Evolutionary conservation across 2,113 vertebrate genomes (phyloP).

Genomic region (Microcebus ravelobensis): DNA sequence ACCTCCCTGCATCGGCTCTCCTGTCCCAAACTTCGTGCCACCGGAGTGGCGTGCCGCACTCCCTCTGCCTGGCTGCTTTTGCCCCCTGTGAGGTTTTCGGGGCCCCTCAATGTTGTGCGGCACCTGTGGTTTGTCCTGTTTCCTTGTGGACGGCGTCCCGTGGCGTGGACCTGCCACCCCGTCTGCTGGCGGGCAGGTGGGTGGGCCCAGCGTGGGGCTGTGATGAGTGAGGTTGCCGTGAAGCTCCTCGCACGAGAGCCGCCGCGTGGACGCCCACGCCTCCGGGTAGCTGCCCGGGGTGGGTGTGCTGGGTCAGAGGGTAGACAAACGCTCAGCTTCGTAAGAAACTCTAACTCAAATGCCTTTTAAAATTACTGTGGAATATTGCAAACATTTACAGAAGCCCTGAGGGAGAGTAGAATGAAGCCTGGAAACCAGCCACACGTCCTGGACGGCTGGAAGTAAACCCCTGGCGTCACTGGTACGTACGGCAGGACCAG

Average conservation of each 20-base stretch:
- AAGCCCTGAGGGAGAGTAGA: too few species aligned
- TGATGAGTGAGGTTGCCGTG: accelerated
- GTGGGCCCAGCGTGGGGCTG: too few species aligned
- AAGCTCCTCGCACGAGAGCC: accelerated
- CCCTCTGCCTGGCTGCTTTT: not conserved
- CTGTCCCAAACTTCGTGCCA: accelerated
- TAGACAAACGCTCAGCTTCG: not conserved
- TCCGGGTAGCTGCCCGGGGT: accelerated
- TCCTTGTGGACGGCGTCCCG: accelerated
- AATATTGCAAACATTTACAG: not conserved
- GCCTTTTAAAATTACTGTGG: not conserved
- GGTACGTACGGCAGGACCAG: accelerated
- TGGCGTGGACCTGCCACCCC: accelerated
- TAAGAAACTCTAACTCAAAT: not conserved
- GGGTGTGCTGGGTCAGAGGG: not conserved
- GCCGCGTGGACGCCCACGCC: accelerated
- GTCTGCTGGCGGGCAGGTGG: accelerated
- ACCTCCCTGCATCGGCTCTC: accelerated
- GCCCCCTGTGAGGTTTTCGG: accelerated
- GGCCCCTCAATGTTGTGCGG: accelerated
- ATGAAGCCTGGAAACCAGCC: accelerated
- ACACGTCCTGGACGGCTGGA: accelerated
- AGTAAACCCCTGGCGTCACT: accelerated
- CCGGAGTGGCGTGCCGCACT: accelerated
- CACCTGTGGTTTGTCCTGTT: accelerated